These are phyloP conservation scores for Indicator indicator DNA, from an alignment of 2,113 vertebrate species.

Conservation along the genomic window DNA sequence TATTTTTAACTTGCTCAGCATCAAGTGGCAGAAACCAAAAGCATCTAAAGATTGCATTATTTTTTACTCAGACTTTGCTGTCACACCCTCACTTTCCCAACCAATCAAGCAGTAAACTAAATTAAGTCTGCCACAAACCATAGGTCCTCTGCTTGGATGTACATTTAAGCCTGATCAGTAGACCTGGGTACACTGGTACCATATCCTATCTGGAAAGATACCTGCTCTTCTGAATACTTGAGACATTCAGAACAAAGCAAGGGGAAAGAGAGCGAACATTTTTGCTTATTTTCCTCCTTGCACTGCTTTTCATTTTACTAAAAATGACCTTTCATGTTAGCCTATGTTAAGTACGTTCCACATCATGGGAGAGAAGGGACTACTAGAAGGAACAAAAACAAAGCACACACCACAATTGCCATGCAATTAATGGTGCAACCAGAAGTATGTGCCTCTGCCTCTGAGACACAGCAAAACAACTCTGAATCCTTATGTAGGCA, in stretches of 20 bases:
- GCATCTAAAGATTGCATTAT: neutral
- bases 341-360: neutral
- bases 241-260: neutral
- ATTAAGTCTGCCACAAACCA: neutral
- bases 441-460: neutral
- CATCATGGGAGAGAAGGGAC: neutral
- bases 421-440: fast-evolving
- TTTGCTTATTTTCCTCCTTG: neutral
- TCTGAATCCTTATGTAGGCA: neutral
- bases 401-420: neutral
- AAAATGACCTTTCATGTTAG: neutral
- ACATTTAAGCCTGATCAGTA: neutral
- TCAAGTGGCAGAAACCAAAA: neutral
- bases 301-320: neutral
- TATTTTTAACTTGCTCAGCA: neutral
- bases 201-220: neutral
- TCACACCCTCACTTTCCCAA: neutral
- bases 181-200: neutral
- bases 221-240: neutral
- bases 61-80: neutral
- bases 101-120: neutral
- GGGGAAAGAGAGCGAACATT: neutral
- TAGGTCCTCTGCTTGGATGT: neutral
- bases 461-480: neutral
- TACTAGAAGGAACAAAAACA: neutral